Evolutionary conservation across 1,140 invertebrate species (phyloP), one percentile per base, ranked within the genome.

Genomic region (Apis dorsata): DNA sequence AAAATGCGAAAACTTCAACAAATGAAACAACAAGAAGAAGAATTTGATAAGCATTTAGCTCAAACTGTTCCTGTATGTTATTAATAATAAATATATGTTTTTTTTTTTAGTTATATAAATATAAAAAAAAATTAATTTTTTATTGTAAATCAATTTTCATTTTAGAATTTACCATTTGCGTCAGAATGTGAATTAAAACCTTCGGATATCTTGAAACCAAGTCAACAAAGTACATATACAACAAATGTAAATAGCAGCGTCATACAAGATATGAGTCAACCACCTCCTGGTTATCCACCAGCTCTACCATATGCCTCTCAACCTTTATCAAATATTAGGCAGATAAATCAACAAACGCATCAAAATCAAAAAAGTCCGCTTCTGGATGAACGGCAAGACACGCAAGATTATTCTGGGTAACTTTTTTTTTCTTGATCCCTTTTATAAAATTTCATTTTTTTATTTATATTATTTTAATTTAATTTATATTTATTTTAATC

Each of bases 11-110:
- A 96, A 90, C 86, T 96, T 71, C 96, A 96, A 79, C 96, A 96
- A 91, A 95, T 97, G 95, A 96, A 96, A 81, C 95, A 96, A 86
- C 96, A 96, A 84, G 97, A 97, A 87, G 96, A 97, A 71, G 96
- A 97, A 88, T 97, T 97, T 92, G 96, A 97, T 90, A 96, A 97
- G 90, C 96, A 97, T 92, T 93, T 97, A 68, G 96, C 96, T 83
- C 95, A 96, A 92, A 96, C 96, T 72, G 95, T 96, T 82, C 95
- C 95, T 83, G 95, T 96, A 91, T 94, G 94, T 93, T 79, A 57
- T 85, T 70, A n/a, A n/a, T 62, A 60, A 63, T 21, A 78, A 57
- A 19, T 28, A 68, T 44, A 28, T 15, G 13, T 53, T 71, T 19
- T 57, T 79, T 79, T 80, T 79, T 57, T 55, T 66, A 5, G 17